phyloP scores from a whole-genome alignment of 1,140 invertebrate genomes.

The Maniola jurtina region DNA sequence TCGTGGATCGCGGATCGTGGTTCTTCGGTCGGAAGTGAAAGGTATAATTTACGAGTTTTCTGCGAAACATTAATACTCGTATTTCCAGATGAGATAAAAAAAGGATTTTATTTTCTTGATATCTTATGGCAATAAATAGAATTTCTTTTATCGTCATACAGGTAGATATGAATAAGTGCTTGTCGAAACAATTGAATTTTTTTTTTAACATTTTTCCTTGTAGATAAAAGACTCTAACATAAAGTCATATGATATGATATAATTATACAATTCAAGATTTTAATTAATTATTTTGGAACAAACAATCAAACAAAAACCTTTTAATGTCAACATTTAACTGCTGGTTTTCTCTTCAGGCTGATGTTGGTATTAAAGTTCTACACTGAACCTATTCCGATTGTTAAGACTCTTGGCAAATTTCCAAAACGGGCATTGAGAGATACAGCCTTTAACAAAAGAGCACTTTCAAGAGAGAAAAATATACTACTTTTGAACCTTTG shows the following conservation, averaged over 20 bases:
- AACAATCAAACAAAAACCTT: neutral
- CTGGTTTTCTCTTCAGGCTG: neutral
- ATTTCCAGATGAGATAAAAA: neutral
- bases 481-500: conserved; percentile 1
- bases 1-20: neutral
- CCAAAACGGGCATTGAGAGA: neutral
- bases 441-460: neutral
- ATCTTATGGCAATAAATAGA: no score
- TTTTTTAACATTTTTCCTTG: no score
- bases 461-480: neutral
- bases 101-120: neutral
- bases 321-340: neutral
- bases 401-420: neutral
- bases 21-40: neutral
- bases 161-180: no score
- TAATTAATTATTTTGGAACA: neutral
- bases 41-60: neutral
- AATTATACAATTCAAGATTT: no score
- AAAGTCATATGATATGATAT: no score
- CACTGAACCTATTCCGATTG: neutral
- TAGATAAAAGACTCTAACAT: no score
- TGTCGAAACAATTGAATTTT: no score
- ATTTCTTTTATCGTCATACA: no score
- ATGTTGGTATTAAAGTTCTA: neutral
- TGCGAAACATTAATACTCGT: neutral